Evolutionary conservation across 2,113 vertebrate species (phyloP).

Genomic region (Beaufortia kweichowensis): DNA sequence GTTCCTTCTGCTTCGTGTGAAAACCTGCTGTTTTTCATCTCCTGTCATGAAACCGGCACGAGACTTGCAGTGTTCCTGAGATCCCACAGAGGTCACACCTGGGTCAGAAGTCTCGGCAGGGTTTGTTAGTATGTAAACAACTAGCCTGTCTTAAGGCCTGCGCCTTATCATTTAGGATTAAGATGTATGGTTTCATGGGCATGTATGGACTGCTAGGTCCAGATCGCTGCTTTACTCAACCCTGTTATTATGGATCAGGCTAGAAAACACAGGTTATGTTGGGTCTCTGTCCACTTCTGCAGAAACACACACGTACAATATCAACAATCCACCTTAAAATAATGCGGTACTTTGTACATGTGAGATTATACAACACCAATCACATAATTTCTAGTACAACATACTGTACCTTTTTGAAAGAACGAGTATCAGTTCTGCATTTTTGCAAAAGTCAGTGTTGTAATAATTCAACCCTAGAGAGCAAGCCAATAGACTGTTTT

Average conservation of each 20-base stretch:
- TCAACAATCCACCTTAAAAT: slow-evolving; percentile 11
- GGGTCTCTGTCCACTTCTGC: slow-evolving; percentile 17
- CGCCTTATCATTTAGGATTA: neutral
- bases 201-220: neutral
- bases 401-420: too few relatives aligned
- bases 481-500: too few relatives aligned
- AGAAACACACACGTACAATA: neutral
- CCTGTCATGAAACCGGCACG: neutral
- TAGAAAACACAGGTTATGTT: slow-evolving; percentile 26
- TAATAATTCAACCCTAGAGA: too few relatives aligned
- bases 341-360: neutral
- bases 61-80: neutral
- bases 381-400: too few relatives aligned
- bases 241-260: slow-evolving; percentile 27
- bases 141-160: neutral
- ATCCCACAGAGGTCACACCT: neutral
- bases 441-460: too few relatives aligned
- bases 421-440: too few relatives aligned
- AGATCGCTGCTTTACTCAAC: neutral
- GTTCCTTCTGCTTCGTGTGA: neutral
- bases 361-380: neutral
- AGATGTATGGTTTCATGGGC: neutral
- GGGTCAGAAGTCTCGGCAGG: neutral
- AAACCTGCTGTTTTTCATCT: neutral
- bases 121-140: neutral